phyloP scores from a whole-genome alignment of 2,113 vertebrate genomes.

The Echinops telfairi region DNA sequence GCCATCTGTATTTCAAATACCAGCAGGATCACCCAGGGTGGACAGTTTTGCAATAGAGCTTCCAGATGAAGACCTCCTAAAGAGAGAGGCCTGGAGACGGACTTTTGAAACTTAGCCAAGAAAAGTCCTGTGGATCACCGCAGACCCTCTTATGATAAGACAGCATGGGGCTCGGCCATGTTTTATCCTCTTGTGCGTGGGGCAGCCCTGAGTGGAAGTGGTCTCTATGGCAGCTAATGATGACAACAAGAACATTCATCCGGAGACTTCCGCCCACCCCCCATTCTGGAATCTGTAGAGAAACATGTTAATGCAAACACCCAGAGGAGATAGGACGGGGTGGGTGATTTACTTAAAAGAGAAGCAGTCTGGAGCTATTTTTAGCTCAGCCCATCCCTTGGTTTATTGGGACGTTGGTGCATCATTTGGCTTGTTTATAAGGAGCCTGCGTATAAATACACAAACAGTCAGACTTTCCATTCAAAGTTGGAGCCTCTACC shows the following conservation, averaged over 20 bases:
- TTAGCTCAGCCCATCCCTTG: slow-evolving; percentile 63
- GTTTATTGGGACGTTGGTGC: slow-evolving; percentile 66
- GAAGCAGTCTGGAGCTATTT: slow-evolving; percentile 61
- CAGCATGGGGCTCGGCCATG: neutral
- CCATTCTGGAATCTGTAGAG: slow-evolving; percentile 60
- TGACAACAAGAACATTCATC: neutral
- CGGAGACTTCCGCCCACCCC: slow-evolving; percentile 1
- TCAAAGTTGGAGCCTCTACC: slow-evolving; percentile 62
- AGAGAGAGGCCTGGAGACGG: neutral
- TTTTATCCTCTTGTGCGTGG: neutral
- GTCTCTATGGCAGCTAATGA: neutral
- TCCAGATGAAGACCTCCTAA: neutral
- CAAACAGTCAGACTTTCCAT: slow-evolving; percentile 75
- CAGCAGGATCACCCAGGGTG: neutral
- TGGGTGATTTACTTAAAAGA: slow-evolving; percentile 63
- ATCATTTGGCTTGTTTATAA: slow-evolving; percentile 76
- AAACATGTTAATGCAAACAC: slow-evolving; percentile 50
- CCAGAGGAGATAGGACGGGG: slow-evolving; percentile 21
- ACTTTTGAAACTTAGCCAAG: neutral
- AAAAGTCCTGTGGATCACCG: neutral
- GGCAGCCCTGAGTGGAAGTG: too few species aligned
- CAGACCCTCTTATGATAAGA: neutral
- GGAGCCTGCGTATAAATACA: slow-evolving; percentile 76
- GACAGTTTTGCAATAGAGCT: neutral
- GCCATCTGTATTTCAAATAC: neutral